Percentiles rank a stretch among this genome's conserved stretches.
Conservation (phyloP, 1,140 invertebrate genomes). For the Diprion similis region DNA sequence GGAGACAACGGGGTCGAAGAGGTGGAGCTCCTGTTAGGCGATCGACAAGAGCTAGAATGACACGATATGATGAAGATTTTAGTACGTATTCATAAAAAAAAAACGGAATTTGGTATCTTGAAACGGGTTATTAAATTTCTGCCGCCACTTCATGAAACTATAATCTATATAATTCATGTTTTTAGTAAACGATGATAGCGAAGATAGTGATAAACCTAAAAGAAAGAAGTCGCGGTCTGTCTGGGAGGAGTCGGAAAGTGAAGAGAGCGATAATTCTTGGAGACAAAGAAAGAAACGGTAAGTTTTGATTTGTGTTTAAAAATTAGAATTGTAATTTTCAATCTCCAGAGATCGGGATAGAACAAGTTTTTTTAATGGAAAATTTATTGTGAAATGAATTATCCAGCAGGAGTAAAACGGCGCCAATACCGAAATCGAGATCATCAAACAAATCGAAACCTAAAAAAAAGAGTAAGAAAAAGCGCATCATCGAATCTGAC, state of each 20-base stretch:
- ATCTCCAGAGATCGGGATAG: neutral
- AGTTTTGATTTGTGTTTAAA: conserved; percentile 6
- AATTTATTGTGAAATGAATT: conserved; percentile 1
- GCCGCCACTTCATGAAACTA: too few species aligned
- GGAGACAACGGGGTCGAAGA: conserved; percentile 52
- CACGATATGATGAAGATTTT: conserved; percentile 67
- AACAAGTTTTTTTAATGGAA: neutral
- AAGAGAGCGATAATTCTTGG: conserved; percentile 69
- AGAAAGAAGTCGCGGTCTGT: conserved; percentile 62
- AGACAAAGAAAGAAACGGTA: conserved; percentile 61
- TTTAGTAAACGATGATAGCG: conserved; percentile 64
- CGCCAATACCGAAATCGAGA: conserved; percentile 41
- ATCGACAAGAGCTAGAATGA: conserved; percentile 65
- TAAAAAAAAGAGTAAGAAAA: conserved; percentile 63
- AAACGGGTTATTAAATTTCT: neutral
- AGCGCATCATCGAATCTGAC: conserved; percentile 59
- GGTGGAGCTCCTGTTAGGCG: conserved; percentile 60
- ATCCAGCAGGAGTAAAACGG: conserved; percentile 45
- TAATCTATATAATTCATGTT: conserved; percentile 18
- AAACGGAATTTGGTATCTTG: neutral
- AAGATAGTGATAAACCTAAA: conserved; percentile 65
- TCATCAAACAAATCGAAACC: conserved; percentile 50
- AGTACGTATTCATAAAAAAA: conserved; percentile 52
- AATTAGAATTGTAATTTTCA: neutral
- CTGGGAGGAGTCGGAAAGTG: conserved; percentile 66